phyloP scores from a whole-genome alignment of 2,113 vertebrate species.

The Plecotus auritus region DNA sequence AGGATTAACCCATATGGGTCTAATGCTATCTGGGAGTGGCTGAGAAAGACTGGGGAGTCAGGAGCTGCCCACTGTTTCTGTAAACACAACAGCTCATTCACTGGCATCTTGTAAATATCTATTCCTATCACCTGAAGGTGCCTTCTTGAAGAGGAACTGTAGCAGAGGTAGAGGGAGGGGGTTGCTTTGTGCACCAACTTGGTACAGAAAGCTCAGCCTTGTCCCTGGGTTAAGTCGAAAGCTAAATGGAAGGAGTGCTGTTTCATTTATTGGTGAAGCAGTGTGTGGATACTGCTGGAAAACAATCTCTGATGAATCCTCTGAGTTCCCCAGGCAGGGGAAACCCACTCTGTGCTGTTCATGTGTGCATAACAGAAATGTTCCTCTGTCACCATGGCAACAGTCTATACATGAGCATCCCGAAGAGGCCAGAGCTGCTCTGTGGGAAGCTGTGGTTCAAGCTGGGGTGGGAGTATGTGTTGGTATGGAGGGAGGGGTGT shows the following conservation, averaged over 20 bases:
- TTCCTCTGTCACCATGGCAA: conserved; percentile 69
- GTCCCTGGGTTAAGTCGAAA: background rate
- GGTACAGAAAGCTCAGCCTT: background rate
- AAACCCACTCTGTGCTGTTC: conserved; percentile 61
- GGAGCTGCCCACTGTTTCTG: background rate
- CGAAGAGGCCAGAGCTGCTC: conserved; percentile 54
- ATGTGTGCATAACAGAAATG: conserved; percentile 49
- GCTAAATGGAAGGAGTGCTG: background rate
- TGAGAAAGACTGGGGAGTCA: background rate
- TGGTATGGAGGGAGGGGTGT: background rate
- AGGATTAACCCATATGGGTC: background rate
- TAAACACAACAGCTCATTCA: background rate
- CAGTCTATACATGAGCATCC: conserved; percentile 47
- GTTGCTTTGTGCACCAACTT: background rate
- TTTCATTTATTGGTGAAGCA: background rate
- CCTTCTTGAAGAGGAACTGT: background rate
- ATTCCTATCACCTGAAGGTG: background rate
- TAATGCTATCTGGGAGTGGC: background rate
- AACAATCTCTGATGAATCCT: conserved; percentile 52
- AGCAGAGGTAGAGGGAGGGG: background rate
- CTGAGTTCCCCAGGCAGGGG: conserved; percentile 74
- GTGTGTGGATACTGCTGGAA: conserved; percentile 10
- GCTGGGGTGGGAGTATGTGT: background rate
- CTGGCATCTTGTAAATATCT: background rate
- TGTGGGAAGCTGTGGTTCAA: conserved; percentile 41